A percentile compares a stretch with the other conserved stretches of the same genome.
phyloP scores from a whole-genome alignment of 2,888 invertebrate genomes.

The Plagodis pulveraria region DNA sequence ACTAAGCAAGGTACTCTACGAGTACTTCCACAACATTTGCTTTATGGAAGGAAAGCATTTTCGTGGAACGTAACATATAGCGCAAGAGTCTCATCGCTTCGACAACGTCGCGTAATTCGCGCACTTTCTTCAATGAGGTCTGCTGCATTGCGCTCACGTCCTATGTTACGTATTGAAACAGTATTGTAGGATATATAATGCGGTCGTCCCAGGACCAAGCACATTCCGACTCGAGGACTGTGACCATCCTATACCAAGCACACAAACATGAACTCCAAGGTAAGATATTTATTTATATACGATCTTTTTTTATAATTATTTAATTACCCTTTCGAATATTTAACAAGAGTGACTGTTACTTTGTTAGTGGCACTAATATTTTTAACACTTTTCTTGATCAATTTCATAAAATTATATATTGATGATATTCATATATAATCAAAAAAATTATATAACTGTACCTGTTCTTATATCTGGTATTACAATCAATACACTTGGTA shows the following conservation, averaged over 20 bases:
- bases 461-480: too few species aligned
- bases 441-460: too few species aligned
- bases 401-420: too few species aligned
- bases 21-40: too few species aligned
- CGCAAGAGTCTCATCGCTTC: slow-evolving; percentile 46
- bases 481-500: too few species aligned
- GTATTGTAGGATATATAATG: slow-evolving; percentile 76
- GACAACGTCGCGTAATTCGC: slow-evolving; percentile 63
- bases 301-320: too few species aligned
- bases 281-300: slow-evolving; percentile 41
- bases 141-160: slow-evolving; percentile 78
- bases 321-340: too few species aligned
- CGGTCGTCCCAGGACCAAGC: slow-evolving; percentile 50
- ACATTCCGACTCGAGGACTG: slow-evolving; percentile 74
- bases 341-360: too few species aligned
- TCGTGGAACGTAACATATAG: slow-evolving; percentile 58
- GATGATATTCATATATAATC: too few species aligned
- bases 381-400: too few species aligned
- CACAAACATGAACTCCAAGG: slow-evolving; percentile 81
- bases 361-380: too few species aligned
- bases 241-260: slow-evolving; percentile 67
- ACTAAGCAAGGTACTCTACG: too few species aligned
- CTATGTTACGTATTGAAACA: slow-evolving; percentile 67
- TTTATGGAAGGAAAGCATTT: slow-evolving; percentile 45
- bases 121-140: slow-evolving; percentile 78